Evolutionary conservation across 2,888 invertebrate genomes (phyloP).

Genomic region (Melipona bicolor): DNA sequence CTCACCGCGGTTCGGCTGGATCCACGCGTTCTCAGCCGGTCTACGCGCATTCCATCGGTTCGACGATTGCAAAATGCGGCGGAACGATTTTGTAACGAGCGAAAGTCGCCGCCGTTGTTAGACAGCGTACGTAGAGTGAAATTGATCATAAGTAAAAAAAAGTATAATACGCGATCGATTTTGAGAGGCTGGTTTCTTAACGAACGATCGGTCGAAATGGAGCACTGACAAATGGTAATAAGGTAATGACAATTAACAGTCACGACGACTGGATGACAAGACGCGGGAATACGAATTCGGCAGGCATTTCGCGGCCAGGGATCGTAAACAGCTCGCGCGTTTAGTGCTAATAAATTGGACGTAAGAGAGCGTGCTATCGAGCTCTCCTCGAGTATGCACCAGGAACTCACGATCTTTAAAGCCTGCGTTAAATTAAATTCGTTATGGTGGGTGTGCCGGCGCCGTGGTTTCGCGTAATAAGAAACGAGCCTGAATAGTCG

Average conservation of each 20-base stretch:
- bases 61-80: conserved; percentile 46
- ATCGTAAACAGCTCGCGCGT: conserved; percentile 34
- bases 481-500: conserved; percentile 47
- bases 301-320: not conserved
- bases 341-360: conserved; percentile 55
- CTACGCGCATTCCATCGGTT: conserved; percentile 37
- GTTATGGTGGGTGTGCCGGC: conserved; percentile 66
- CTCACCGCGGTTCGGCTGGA: not conserved
- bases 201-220: conserved; percentile 12
- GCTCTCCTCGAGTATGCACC: conserved; percentile 18
- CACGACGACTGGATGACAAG: not conserved
- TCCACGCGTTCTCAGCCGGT: conserved; percentile 8
- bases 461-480: conserved; percentile 62
- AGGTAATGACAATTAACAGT: conserved; percentile 40
- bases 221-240: conserved; percentile 35
- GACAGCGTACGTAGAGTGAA: not conserved
- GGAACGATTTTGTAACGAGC: conserved; percentile 59
- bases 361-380: conserved; percentile 45
- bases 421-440: conserved; percentile 68
- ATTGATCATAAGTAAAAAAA: conserved; percentile 35
- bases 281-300: conserved; percentile 39
- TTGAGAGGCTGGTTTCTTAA: conserved; percentile 34
- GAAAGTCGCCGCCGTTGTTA: conserved; percentile 37
- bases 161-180: conserved; percentile 41
- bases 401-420: conserved; percentile 53